Evolutionary conservation across 2,113 vertebrate species (phyloP), one percentile per base, ranked within the genome.

Genomic region (Candoia aspera): DNA sequence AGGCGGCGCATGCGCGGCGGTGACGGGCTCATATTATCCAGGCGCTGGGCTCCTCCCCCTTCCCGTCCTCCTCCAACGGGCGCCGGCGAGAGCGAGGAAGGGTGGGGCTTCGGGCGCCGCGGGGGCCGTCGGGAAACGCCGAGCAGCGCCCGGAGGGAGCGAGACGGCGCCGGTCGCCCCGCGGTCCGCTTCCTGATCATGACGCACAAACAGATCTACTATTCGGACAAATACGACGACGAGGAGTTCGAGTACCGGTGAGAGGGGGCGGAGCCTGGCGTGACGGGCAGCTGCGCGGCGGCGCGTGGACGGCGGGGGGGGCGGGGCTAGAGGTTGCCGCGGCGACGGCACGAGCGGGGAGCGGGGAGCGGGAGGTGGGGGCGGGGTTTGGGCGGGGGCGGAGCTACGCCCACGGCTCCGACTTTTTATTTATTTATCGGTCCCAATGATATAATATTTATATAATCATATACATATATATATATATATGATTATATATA

Each of bases 181-280:
- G 26, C 8, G 13, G 2, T 8, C 54, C 29, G 6, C 26, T 49
- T 42, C 21, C 23, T 29, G 29, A 79, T n/a, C 23, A 99, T 98
- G 98, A 97, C 98, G 5, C 96, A 97, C 46, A 98, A 98, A 92
- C 98, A 99, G 37, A 98, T 99, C 62, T 99, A 98, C 90, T 99
- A 99, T 54, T 98, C 98, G 0, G 98, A 99, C 94, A 99, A 98
- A 89, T 99, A 99, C 94, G 98, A 96, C 79, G 98, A 99, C 26
- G 98, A 99, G 88, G 97, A 98, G 49, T 99, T 98, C 86, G 98
- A 99, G 73, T 99, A 99, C 96, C 97, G 98, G 98, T 99, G 97
- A 17, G 90, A 57, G 13, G 0, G 42, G 9, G 8, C 9, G 21
- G 1, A 13, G 33, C 33, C 17, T 17, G 2, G 10, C 68, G 13